phyloP scores from a whole-genome alignment of 2,888 invertebrate genomes.

The Chouioia cunea region DNA sequence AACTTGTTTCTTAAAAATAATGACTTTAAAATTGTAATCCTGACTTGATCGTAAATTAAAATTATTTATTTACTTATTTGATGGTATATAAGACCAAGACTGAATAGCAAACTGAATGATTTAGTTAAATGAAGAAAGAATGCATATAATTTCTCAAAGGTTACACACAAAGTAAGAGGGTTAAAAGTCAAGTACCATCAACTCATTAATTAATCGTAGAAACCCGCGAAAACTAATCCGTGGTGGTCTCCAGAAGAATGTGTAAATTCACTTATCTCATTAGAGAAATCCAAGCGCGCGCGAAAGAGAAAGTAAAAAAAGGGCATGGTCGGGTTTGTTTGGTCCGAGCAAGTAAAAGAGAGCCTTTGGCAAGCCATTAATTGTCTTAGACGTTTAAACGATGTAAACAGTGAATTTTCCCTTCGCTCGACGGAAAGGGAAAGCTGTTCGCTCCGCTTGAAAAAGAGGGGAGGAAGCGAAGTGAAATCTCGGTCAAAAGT shows the following conservation, averaged over 20 bases:
- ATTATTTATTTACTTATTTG: too few relatives aligned
- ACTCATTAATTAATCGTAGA: slow-evolving; percentile 42
- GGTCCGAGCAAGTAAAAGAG: slow-evolving; percentile 30
- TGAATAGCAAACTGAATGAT: neutral
- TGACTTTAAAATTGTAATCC: too few relatives aligned
- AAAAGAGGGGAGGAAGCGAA: slow-evolving; percentile 22
- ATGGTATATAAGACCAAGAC: too few relatives aligned
- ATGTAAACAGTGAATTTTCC: slow-evolving; percentile 56
- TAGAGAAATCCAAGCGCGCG: slow-evolving; percentile 37
- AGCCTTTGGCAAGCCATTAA: slow-evolving; percentile 57
- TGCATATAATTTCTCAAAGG: slow-evolving; percentile 4
- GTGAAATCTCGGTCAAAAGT: slow-evolving; percentile 62
- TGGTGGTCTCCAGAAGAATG: slow-evolving; percentile 35
- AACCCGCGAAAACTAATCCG: slow-evolving; percentile 30
- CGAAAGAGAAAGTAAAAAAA: slow-evolving; percentile 9
- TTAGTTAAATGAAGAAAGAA: slow-evolving; percentile 8
- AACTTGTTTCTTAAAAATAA: too few relatives aligned
- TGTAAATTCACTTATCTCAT: slow-evolving; percentile 48
- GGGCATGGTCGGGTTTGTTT: too few relatives aligned
- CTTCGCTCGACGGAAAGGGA: slow-evolving; percentile 56
- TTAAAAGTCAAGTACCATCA: slow-evolving; percentile 29
- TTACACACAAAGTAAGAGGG: slow-evolving; percentile 8
- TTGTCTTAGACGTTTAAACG: slow-evolving; percentile 63
- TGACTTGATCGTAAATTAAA: too few relatives aligned
- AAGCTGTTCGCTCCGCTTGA: slow-evolving; percentile 50